Evolutionary conservation across 2,113 vertebrate genomes (phyloP), one percentile per base, ranked within the genome.

Genomic region (Notechis scutatus): DNA sequence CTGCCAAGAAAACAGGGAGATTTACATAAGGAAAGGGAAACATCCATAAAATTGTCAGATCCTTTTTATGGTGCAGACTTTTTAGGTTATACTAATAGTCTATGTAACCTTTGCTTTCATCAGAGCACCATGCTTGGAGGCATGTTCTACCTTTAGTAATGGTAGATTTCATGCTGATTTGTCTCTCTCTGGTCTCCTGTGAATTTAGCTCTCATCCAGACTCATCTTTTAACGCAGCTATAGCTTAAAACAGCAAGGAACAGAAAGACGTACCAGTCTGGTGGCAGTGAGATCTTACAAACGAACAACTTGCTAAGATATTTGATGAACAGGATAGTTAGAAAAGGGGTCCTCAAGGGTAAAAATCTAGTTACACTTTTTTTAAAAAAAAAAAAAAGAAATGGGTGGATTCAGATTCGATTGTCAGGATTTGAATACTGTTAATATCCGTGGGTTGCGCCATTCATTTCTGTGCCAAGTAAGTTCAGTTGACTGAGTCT

Each of bases 11-110:
- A 88, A 54, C 26, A 87, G 59, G 87, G 59, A 87, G 89, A 94
- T 93, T 91, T 94, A 0, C 56, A 85, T 18, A 29, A 47, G 54
- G 91, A 93, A 91, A 93, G 89, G 89, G 47, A 39, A 93, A 56
- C 92, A 52, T 21, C 56, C 91, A 85, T 57, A 96, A 95, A 54
- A 89, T 87, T 64, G 54, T 89, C 89, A 91, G 26, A 89, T 87
- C 81, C 93, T 92, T 94, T 54, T 94, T 87, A 94, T 87, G 93
- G 74, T 21, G 14, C 56, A 85, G 94, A 91, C 93, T 94, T 92
- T 56, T 15, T 88, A 21, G 55, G 85, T 92, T 94, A 91, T 24
- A 93, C 5, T 92, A 93, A 96, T 0, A 18, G 61, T 87, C 85
- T 92, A 69, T 87, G 47, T 92, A 93, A 93, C 95, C 85, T 23